phyloP scores from a whole-genome alignment of 2,888 invertebrate species.

The Andrena minutula region DNA sequence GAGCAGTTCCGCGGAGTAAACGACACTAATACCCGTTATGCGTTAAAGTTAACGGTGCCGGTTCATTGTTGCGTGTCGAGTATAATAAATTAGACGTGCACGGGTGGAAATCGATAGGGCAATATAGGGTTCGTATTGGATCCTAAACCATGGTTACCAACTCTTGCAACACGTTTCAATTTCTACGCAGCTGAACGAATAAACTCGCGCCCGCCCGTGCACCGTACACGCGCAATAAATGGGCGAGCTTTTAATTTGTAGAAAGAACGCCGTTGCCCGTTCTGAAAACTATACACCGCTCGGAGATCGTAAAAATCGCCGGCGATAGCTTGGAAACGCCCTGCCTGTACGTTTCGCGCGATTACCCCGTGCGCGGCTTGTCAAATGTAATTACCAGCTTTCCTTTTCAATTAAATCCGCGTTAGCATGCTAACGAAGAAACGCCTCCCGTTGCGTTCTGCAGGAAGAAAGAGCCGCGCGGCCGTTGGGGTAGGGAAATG shows the following conservation, averaged over 20 bases:
- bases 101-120: conserved; percentile 26
- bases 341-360: background rate
- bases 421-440: conserved; percentile 20
- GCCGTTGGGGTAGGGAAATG: background rate
- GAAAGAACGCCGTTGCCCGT: background rate
- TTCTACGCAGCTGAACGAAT: background rate
- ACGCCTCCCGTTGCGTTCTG: background rate
- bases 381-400: conserved; percentile 10
- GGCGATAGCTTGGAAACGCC: background rate
- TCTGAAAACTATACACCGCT: background rate
- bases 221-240: conserved; percentile 13
- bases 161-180: conserved; percentile 26
- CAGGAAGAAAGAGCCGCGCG: background rate
- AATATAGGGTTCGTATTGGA: conserved; percentile 1
- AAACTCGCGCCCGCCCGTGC: background rate
- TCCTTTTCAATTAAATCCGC: conserved; percentile 25
- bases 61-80: background rate
- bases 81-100: conserved; percentile 27
- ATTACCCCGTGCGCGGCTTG: background rate
- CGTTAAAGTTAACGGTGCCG: conserved; percentile 4
- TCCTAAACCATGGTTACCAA: conserved; percentile 11
- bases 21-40: conserved; percentile 5
- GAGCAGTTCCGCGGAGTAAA: background rate
- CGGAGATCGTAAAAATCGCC: background rate
- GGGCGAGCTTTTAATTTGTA: conserved; percentile 4